A percentile compares a stretch with the other conserved stretches of the same genome.
These are phyloP conservation scores for Popillia japonica DNA, from an alignment of 1,140 invertebrate species.

Conservation along the genomic window DNA sequence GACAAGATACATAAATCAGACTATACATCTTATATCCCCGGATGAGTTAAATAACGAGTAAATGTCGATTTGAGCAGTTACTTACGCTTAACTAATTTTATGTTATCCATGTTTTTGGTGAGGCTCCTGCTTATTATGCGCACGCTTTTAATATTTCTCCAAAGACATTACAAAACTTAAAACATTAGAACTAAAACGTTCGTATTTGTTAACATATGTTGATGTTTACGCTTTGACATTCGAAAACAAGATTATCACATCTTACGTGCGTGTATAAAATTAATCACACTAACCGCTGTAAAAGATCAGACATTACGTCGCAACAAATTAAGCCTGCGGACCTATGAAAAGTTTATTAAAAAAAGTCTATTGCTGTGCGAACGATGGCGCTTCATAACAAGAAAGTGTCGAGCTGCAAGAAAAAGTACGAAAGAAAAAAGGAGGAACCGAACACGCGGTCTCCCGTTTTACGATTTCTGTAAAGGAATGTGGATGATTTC, in stretches of 20 bases:
- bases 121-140: no score
- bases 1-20: no score
- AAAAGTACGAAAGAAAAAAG: background rate
- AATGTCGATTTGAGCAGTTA: no score
- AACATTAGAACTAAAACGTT: background rate
- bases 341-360: background rate
- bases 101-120: no score
- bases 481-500: constrained; percentile 21
- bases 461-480: background rate
- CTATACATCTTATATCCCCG: no score
- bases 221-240: background rate
- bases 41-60: no score
- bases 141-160: no score
- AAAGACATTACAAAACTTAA: no score
- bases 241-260: background rate
- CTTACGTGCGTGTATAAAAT: background rate
- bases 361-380: background rate
- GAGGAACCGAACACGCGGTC: background rate
- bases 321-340: background rate
- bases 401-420: background rate
- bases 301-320: constrained; percentile 2
- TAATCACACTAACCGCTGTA: constrained; percentile 2
- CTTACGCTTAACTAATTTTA: no score
- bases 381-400: background rate
- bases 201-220: constrained; percentile 22